Evolutionary conservation across 2,888 invertebrate genomes (phyloP).

Genomic region (Drosophila mimica): DNA sequence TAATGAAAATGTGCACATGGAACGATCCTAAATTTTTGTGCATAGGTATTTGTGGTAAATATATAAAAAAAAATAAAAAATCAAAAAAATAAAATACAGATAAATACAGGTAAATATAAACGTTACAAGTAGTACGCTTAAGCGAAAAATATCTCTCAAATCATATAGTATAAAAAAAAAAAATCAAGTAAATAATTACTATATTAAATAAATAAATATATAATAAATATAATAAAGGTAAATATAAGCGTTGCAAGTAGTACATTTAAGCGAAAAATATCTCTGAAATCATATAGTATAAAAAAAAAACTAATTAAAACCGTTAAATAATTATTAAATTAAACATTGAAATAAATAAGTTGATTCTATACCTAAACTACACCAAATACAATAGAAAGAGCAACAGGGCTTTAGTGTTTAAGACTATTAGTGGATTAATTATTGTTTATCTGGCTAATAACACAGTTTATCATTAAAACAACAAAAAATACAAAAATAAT

Average conservation of each 20-base stretch:
- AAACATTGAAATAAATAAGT: no score
- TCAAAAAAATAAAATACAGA: no score
- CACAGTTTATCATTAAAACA: background rate
- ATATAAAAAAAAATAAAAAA: no score
- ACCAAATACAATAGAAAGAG: background rate
- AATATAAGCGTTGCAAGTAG: no score
- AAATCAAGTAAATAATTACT: background rate
- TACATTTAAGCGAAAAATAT: no score
- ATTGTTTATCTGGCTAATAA: background rate
- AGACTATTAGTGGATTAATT: background rate
- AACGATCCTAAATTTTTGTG: background rate
- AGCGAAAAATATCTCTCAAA: background rate
- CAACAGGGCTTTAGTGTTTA: background rate
- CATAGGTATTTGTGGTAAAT: no score
- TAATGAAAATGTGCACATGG: background rate
- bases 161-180: background rate
- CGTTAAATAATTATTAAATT: no score
- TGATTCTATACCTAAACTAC: background rate
- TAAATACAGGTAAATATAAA: background rate
- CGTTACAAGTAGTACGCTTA: background rate
- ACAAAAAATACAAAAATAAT: no score
- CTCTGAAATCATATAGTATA: no score
- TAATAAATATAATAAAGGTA: no score
- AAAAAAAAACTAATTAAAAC: no score
- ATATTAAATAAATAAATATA: no score